These are phyloP conservation scores for Aeoliscus strigatus DNA, from an alignment of 2,797 vertebrate genomes.

Conservation along the genomic window DNA sequence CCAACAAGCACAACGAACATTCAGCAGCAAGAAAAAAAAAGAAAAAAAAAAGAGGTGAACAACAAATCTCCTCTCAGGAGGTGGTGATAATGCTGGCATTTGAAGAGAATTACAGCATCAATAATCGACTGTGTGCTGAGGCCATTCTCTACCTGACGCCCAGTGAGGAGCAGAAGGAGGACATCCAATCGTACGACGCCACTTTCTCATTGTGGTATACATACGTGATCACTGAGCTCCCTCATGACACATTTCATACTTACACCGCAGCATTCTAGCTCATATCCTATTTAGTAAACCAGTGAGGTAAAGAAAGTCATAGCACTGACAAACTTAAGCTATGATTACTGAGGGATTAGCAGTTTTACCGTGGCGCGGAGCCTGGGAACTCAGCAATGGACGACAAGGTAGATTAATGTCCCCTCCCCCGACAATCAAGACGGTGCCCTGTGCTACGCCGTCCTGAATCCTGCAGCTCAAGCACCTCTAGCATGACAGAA, in stretches of 20 bases:
- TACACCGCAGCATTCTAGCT: background rate
- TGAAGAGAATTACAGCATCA: constrained; percentile 13
- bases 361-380: constrained; percentile 28
- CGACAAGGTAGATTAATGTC: constrained; percentile 39
- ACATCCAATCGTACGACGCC: background rate
- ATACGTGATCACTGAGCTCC: background rate
- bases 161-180: constrained; percentile 1
- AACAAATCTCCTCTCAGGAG: constrained; percentile 8
- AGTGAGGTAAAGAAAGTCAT: constrained; percentile 31
- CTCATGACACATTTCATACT: background rate
- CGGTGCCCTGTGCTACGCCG: background rate
- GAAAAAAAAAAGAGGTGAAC: too few relatives aligned
- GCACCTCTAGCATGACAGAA: constrained; percentile 19
- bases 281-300: constrained; percentile 18
- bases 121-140: constrained; percentile 1
- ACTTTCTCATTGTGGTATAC: background rate
- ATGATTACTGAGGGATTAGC: constrained; percentile 45
- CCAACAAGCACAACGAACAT: constrained; percentile 17
- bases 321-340: constrained; percentile 32
- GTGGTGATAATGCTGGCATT: constrained; percentile 17
- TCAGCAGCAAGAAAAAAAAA: constrained; percentile 10
- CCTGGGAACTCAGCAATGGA: constrained; percentile 24
- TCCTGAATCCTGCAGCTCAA: background rate
- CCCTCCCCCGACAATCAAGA: constrained; percentile 11
- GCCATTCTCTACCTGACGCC: constrained; percentile 10